Evolutionary conservation across 53 echinoderm and acorn worm species (phyloP).

Genomic region (Paracentrotus lividus): DNA sequence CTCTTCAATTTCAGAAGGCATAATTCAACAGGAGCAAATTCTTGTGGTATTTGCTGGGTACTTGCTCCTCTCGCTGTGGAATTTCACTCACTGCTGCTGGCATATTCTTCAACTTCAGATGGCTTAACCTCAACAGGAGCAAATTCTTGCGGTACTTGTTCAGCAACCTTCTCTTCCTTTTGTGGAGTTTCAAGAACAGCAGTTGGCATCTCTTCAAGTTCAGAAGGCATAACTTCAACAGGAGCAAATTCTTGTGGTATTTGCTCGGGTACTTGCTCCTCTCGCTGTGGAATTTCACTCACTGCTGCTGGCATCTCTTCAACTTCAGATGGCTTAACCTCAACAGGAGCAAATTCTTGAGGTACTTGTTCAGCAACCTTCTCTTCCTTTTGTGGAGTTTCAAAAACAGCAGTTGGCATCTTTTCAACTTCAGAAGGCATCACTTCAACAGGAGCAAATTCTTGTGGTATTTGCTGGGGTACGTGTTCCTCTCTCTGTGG

Average conservation of each 20-base stretch:
- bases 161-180: too few relatives aligned
- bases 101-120: too few relatives aligned
- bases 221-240: conserved; percentile 17
- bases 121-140: too few relatives aligned
- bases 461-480: conserved; percentile 54
- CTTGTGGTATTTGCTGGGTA: too few relatives aligned
- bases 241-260: conserved; percentile 48
- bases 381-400: conserved; percentile 28
- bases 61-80: too few relatives aligned
- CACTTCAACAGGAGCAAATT: background rate
- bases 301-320: conserved; percentile 59
- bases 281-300: conserved; percentile 54
- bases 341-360: background rate
- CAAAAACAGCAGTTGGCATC: background rate
- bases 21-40: too few relatives aligned
- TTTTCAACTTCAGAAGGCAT: conserved; percentile 40
- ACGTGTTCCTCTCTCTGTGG: too few relatives aligned
- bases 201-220: conserved; percentile 48
- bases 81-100: too few relatives aligned
- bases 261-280: background rate
- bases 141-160: too few relatives aligned
- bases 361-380: conserved; percentile 1
- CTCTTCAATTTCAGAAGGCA: too few relatives aligned
- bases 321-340: conserved; percentile 50
- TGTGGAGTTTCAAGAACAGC: conserved; percentile 63